A percentile compares a stretch with the other conserved stretches of the same genome.
Evolutionary conservation across 2,113 vertebrate species (phyloP).

Genomic region (Sapajus apella): DNA sequence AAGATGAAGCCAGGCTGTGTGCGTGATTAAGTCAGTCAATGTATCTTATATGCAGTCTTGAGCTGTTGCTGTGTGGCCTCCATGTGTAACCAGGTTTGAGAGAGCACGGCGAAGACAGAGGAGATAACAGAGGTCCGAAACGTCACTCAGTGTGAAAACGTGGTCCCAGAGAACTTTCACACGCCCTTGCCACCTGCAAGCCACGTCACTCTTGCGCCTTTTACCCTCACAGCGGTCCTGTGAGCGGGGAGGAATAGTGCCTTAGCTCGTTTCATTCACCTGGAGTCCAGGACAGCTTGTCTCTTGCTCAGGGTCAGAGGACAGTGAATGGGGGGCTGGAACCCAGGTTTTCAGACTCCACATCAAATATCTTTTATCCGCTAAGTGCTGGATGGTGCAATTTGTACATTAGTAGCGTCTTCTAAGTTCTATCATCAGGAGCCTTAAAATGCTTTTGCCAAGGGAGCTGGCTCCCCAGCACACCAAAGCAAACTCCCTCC

Average conservation of each 20-base stretch:
- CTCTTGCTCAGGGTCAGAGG: background rate
- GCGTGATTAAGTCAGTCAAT: fast-evolving
- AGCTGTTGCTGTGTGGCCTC: background rate
- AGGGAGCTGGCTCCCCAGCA: background rate
- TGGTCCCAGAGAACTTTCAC: fast-evolving
- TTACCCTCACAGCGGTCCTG: fast-evolving
- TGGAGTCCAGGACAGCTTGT: background rate
- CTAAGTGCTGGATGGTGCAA: background rate
- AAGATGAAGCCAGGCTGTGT: background rate
- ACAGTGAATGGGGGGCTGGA: background rate
- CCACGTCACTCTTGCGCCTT: fast-evolving
- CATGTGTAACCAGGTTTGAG: background rate
- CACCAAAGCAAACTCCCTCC: background rate
- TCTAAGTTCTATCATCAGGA: fast-evolving
- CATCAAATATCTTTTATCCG: no score
- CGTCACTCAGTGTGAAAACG: background rate
- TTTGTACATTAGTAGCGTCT: background rate
- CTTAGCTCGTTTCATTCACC: no score
- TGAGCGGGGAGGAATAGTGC: fast-evolving
- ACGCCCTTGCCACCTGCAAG: fast-evolving
- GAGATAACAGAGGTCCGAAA: background rate
- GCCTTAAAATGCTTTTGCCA: background rate
- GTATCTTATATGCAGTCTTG: fast-evolving
- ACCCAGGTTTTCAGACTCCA: background rate
- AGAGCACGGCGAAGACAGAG: background rate